phyloP scores from a whole-genome alignment of 2,888 invertebrate species.

The Holacanthella duospinosa region DNA sequence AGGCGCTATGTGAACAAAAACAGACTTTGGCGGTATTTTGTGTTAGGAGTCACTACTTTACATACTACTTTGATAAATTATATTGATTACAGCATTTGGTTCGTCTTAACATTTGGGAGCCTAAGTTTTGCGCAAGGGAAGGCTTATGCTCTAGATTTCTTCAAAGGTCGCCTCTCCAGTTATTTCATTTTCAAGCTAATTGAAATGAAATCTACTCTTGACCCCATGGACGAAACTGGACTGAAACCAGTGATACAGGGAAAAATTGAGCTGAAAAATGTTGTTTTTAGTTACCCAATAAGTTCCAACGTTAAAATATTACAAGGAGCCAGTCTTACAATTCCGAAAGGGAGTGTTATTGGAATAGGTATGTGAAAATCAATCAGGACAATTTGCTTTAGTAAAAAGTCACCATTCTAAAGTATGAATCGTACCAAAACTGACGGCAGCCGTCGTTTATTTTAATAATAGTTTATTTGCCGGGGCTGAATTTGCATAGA shows the following conservation, averaged over 20 bases:
- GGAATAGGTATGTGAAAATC: constrained; percentile 74
- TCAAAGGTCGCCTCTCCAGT: constrained; percentile 42
- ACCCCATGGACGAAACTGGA: constrained; percentile 43
- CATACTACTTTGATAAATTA: too few species aligned
- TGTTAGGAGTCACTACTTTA: too few species aligned
- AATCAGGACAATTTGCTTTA: too few species aligned
- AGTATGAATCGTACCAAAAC: too few species aligned
- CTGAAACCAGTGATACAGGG: constrained; percentile 50
- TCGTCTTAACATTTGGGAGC: not conserved
- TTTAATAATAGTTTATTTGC: too few species aligned
- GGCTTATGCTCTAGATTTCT: constrained; percentile 43
- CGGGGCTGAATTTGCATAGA: too few species aligned
- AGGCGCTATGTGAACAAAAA: too few species aligned
- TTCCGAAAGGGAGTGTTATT: constrained; percentile 50
- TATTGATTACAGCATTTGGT: not conserved
- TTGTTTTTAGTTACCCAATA: constrained; percentile 67
- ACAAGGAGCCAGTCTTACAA: constrained; percentile 50
- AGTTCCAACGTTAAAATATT: constrained; percentile 59
- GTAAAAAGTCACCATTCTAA: too few species aligned
- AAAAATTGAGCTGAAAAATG: constrained; percentile 55
- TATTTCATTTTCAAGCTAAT: constrained; percentile 40
- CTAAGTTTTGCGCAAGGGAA: constrained; percentile 32
- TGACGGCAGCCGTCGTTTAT: too few species aligned
- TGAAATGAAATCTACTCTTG: constrained; percentile 43
- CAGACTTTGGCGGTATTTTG: too few species aligned